These are phyloP conservation scores for Sardinella longiceps DNA, from an alignment of 2,797 vertebrate genomes.

Conservation along the genomic window DNA sequence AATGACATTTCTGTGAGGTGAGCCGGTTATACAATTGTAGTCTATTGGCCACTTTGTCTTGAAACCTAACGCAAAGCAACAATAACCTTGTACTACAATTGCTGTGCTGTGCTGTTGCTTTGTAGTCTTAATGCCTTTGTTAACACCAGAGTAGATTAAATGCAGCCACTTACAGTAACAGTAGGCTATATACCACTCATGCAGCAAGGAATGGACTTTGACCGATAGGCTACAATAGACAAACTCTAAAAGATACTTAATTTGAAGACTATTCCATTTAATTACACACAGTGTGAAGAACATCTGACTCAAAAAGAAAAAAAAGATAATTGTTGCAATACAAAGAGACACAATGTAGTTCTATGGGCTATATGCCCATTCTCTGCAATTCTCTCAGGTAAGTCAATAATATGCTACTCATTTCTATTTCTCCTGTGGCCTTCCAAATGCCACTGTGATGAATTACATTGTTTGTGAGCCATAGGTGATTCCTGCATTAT, in stretches of 20 bases:
- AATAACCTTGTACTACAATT: neutral
- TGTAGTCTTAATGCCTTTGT: too few species aligned
- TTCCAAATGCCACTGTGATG: slow-evolving; percentile 16
- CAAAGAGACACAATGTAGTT: neutral
- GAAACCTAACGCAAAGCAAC: neutral
- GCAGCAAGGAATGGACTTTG: neutral
- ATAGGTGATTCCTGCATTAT: neutral
- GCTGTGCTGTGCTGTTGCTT: too few species aligned
- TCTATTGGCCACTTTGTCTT: neutral
- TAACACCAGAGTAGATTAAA: neutral
- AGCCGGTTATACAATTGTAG: neutral
- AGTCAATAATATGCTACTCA: slow-evolving; percentile 5
- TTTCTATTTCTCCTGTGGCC: neutral
- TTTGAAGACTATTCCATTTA: neutral
- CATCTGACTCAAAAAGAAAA: neutral
- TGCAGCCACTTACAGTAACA: neutral
- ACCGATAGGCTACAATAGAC: neutral
- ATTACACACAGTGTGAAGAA: neutral
- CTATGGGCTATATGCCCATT: neutral
- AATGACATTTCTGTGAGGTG: neutral
- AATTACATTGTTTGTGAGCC: slow-evolving; percentile 25
- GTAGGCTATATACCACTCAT: neutral
- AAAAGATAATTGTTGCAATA: neutral
- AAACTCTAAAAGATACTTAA: neutral
- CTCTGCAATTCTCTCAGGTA: slow-evolving; percentile 8